Conservation (phyloP, 2,888 invertebrate species). For the Acholoe squamosa region DNA sequence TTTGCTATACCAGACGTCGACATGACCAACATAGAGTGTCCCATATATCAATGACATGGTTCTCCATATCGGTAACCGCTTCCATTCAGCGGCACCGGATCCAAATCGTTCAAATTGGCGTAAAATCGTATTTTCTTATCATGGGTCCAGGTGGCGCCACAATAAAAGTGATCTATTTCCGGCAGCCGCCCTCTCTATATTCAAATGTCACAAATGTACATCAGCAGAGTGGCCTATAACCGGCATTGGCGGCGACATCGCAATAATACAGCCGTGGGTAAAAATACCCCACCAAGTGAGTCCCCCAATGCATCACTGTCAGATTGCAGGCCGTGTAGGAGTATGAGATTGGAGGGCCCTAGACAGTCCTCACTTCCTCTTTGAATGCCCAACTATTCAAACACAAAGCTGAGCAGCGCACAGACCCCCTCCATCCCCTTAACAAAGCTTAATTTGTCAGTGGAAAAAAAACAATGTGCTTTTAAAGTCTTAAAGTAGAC, state of each 20-base stretch:
- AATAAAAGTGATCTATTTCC: slow-evolving; percentile 3
- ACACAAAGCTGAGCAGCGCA: background rate
- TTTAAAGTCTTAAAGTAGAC: background rate
- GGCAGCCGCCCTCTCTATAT: background rate
- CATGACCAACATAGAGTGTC: too few relatives aligned
- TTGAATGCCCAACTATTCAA: slow-evolving; percentile 5
- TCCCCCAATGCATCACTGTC: background rate
- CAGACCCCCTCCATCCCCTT: background rate
- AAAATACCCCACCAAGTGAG: background rate
- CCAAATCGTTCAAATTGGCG: slow-evolving; percentile 5
- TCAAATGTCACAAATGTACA: background rate
- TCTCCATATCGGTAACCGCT: too few relatives aligned
- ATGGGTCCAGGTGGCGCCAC: background rate
- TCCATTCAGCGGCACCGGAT: too few relatives aligned
- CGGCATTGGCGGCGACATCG: background rate
- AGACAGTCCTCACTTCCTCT: background rate
- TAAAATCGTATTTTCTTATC: slow-evolving; percentile 20
- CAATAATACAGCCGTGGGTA: background rate
- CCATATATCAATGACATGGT: too few relatives aligned
- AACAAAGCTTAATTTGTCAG: slow-evolving; percentile 26
- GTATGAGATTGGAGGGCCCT: background rate
- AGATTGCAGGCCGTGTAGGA: background rate
- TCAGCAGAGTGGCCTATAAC: background rate
- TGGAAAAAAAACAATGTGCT: background rate
- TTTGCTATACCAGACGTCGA: too few relatives aligned